Evolutionary conservation across 2,113 vertebrate genomes (phyloP).

Genomic region (Uria aalge): DNA sequence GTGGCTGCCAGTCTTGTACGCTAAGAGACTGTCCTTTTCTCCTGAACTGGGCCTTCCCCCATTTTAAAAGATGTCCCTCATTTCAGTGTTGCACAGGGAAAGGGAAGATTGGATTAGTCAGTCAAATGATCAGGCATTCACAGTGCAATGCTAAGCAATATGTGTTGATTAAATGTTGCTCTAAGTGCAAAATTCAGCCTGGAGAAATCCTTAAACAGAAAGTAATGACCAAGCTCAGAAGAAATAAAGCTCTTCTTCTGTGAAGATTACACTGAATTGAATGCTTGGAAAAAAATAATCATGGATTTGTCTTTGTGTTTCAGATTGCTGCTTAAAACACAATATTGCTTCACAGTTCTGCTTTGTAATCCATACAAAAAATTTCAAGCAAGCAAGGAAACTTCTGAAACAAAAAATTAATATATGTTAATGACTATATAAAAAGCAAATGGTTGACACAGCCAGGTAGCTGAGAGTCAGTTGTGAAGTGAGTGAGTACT

Average conservation of each 20-base stretch:
- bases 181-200: not conserved
- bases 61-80: not conserved
- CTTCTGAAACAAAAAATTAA: not conserved
- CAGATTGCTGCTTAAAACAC: not conserved
- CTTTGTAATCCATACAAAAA: not conserved
- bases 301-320: not conserved
- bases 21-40: not conserved
- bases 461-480: not conserved
- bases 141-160: not conserved
- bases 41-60: accelerated
- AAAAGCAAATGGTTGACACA: not conserved
- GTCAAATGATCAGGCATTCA: not conserved
- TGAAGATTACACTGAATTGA: not conserved
- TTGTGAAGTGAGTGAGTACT: not conserved
- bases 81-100: not conserved
- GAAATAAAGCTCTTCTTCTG: not conserved
- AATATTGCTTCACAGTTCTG: not conserved
- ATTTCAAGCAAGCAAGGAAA: not conserved
- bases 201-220: not conserved
- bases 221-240: not conserved
- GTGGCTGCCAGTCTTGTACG: not conserved
- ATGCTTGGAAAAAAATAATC: not conserved
- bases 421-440: not conserved
- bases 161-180: not conserved
- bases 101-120: not conserved